Conservation (phyloP, 2,113 vertebrate genomes). For the Takifugu flavidus region DNA sequence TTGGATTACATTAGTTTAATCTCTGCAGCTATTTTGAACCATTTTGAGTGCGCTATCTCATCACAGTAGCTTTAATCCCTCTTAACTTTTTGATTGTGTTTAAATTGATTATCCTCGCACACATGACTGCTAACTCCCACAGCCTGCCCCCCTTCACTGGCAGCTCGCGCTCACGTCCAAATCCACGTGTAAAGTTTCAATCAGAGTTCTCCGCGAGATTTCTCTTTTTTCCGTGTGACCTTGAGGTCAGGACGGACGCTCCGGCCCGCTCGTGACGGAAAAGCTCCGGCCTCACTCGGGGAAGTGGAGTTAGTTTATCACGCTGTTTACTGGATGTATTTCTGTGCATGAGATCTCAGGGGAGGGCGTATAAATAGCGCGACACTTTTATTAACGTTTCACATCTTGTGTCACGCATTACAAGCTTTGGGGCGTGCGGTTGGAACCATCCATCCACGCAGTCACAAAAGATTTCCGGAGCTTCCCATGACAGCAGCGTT, state of each 20-base stretch:
- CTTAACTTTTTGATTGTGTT: conserved; percentile 71
- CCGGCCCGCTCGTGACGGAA: background rate
- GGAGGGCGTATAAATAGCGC: background rate
- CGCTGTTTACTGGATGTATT: background rate
- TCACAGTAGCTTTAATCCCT: conserved; percentile 66
- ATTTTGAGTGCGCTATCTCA: conserved; percentile 65
- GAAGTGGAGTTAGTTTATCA: background rate
- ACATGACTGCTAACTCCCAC: conserved; percentile 46
- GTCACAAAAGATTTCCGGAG: too few species aligned
- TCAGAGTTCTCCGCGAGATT: background rate
- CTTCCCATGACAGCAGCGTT: too few species aligned
- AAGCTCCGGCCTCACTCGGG: conserved; percentile 3
- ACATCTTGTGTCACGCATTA: background rate
- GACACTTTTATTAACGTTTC: background rate
- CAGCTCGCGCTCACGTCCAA: conserved; percentile 5
- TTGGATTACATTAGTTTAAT: conserved; percentile 77
- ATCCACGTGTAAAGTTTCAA: background rate
- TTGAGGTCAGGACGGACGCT: conserved; percentile 1
- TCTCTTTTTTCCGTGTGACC: conserved; percentile 6
- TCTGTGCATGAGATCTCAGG: background rate
- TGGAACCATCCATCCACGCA: background rate
- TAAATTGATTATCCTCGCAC: conserved; percentile 68
- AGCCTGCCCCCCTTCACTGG: conserved; percentile 18
- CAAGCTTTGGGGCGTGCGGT: background rate
- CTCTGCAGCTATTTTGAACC: conserved; percentile 71